A percentile compares a stretch with the other conserved stretches of the same genome.
Evolutionary conservation across 2,888 invertebrate species (phyloP).

Genomic region (Ariolimax columbianus): DNA sequence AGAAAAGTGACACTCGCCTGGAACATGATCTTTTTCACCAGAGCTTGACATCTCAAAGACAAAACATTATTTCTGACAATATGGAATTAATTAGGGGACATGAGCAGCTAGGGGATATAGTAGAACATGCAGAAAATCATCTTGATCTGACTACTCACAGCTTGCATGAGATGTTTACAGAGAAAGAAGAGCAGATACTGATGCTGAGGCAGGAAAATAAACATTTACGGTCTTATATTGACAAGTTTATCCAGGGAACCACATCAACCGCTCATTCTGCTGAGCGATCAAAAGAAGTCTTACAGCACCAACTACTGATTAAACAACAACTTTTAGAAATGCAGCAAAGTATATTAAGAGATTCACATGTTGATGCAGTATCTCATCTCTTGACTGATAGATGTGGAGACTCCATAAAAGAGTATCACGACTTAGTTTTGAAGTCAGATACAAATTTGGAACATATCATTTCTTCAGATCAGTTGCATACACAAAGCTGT

Average conservation of each 20-base stretch:
- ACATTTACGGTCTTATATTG: not conserved
- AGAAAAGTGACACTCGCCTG: not conserved
- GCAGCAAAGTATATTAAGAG: slow-evolving; percentile 34
- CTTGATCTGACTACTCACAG: not conserved
- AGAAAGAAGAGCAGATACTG: slow-evolving; percentile 49
- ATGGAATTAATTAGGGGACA: not conserved
- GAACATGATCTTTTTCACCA: not conserved
- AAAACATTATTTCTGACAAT: not conserved
- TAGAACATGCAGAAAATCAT: not conserved
- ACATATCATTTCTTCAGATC: not conserved
- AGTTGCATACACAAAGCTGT: not conserved
- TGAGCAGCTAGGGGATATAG: not conserved
- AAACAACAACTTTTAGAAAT: slow-evolving; percentile 42
- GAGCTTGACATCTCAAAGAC: not conserved
- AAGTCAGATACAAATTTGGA: not conserved
- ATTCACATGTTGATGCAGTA: not conserved
- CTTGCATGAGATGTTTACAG: slow-evolving; percentile 27
- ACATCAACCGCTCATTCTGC: not conserved
- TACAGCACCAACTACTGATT: slow-evolving; percentile 45
- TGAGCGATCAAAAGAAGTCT: not conserved
- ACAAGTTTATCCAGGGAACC: not conserved
- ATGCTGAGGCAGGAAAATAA: slow-evolving; percentile 15
- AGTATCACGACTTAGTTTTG: not conserved
- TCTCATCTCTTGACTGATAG: not conserved
- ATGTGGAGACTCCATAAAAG: not conserved